These are phyloP conservation scores for Dreissena polymorpha DNA, from an alignment of 1,140 invertebrate genomes.

Conservation along the genomic window DNA sequence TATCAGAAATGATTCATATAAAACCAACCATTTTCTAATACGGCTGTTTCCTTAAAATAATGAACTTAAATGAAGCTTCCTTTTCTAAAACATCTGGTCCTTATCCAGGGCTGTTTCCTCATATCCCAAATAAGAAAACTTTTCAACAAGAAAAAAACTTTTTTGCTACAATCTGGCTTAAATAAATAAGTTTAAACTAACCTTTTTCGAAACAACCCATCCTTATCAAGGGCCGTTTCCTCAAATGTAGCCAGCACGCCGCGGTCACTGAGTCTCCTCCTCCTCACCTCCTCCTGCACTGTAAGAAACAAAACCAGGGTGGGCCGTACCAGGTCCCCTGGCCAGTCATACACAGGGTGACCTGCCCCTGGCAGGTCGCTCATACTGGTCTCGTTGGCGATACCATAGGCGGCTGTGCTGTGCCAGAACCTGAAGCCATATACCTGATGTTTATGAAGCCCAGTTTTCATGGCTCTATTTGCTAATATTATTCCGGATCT, in stretches of 20 bases:
- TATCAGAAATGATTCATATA: no score
- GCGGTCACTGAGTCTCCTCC: constrained; percentile 57
- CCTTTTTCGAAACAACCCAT: constrained; percentile 68
- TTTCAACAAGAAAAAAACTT: background rate
- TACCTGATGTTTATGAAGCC: no score
- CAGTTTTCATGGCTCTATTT: no score
- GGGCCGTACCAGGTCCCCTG: constrained; percentile 63
- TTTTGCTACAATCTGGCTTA: no score
- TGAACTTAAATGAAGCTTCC: no score
- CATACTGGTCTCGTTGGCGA: constrained; percentile 68
- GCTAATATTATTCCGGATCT: no score
- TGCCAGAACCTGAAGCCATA: constrained; percentile 67
- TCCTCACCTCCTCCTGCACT: constrained; percentile 66
- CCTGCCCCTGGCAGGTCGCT: constrained; percentile 57
- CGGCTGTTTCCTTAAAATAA: no score
- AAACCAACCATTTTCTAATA: no score
- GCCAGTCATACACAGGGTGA: constrained; percentile 68
- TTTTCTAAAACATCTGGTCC: no score
- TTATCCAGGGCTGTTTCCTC: no score
- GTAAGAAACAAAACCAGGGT: constrained; percentile 66
- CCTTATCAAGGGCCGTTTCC: constrained; percentile 62
- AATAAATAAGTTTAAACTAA: no score
- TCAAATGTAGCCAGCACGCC: constrained; percentile 61
- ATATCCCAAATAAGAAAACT: background rate
- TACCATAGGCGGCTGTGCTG: constrained; percentile 72